Percentiles rank a stretch among this genome's conserved stretches.
phyloP scores from a whole-genome alignment of 2,113 vertebrate species.

The Rhinopomastus cyanomelas region DNA sequence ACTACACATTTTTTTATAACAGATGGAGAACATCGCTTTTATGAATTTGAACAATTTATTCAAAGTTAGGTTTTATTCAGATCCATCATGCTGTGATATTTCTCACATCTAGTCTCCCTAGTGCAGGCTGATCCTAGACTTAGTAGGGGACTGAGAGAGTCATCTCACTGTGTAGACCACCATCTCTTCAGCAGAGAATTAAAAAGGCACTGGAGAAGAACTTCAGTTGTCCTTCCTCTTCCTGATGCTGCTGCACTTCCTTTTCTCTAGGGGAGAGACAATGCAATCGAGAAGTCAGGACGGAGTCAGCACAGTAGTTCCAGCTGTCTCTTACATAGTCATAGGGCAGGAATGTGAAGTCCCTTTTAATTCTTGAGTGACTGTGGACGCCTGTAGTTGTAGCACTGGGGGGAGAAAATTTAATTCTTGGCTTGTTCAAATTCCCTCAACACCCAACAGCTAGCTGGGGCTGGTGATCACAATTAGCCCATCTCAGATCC shows the following conservation, averaged over 20 bases:
- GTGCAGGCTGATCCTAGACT: background rate
- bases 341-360: background rate
- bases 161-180: background rate
- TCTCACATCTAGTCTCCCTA: background rate
- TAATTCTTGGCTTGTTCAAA: background rate
- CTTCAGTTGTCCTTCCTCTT: background rate
- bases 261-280: background rate
- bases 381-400: background rate
- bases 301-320: background rate
- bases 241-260: background rate
- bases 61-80: constrained; percentile 8
- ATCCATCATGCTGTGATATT: background rate
- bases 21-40: constrained; percentile 18
- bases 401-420: background rate
- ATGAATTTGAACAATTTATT: constrained; percentile 29
- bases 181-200: background rate
- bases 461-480: background rate
- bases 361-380: background rate
- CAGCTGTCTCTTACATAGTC: background rate
- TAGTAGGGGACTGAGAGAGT: background rate
- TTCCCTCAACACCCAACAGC: background rate
- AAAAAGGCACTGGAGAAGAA: background rate
- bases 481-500: background rate
- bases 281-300: background rate
- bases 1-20: constrained; percentile 19